phyloP scores from a whole-genome alignment of 2,113 vertebrate genomes.

The Corythaixoides concolor region DNA sequence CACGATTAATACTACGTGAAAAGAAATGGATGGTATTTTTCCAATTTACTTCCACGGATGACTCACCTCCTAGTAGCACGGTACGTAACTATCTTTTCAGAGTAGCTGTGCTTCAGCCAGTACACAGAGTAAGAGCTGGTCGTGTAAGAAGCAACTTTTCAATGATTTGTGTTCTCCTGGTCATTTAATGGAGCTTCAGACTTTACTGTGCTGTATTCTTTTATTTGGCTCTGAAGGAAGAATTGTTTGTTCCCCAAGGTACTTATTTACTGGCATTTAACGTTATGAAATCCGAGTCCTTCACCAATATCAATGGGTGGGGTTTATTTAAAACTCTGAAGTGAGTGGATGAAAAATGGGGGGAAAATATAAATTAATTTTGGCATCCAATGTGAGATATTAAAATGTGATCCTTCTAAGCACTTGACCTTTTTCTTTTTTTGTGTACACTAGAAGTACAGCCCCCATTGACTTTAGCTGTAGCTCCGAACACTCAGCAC shows the following conservation, averaged over 20 bases:
- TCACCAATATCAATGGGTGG: not conserved
- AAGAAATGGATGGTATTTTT: constrained; percentile 2
- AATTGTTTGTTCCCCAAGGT: not conserved
- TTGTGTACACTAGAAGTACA: not conserved
- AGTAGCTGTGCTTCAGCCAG: not conserved
- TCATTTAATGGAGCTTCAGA: not conserved
- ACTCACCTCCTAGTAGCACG: not conserved
- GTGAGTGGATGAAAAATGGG: not conserved
- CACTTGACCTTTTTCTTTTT: not conserved
- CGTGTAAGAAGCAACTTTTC: not conserved
- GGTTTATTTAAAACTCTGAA: not conserved
- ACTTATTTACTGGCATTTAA: not conserved
- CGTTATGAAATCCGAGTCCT: not conserved
- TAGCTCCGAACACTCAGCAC: not conserved
- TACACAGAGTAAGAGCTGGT: not conserved
- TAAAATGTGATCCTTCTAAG: not conserved
- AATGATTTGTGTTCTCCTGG: not conserved
- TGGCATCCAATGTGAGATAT: not conserved
- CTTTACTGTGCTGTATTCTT: not conserved
- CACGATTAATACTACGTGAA: not conserved
- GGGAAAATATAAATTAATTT: not conserved
- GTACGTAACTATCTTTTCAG: not conserved
- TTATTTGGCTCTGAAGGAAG: not conserved
- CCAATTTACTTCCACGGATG: not conserved
- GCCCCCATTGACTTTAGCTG: not conserved